Evolutionary conservation across 64 coral and sea anemone species (phyloP).

Genomic region (Pocillopora damicornis): DNA sequence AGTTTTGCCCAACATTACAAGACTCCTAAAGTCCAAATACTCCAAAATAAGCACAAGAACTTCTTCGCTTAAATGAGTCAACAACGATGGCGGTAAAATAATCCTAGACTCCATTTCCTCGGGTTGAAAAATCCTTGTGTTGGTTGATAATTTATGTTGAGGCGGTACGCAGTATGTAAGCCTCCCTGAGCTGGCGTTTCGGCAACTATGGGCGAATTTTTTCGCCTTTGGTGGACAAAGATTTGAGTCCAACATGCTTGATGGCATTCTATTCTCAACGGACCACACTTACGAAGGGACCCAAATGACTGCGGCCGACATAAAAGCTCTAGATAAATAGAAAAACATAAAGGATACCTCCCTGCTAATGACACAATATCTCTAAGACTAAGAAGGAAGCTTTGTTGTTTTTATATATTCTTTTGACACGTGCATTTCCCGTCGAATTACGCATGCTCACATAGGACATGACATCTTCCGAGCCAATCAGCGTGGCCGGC

Average conservation of each 20-base stretch:
- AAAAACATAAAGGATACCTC: conserved; percentile 87
- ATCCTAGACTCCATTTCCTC: conserved; percentile 93
- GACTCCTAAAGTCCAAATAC: conserved; percentile 96
- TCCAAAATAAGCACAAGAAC: conserved; percentile 99
- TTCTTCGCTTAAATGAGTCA: conserved; percentile 98
- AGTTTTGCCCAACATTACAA: conserved; percentile 98
- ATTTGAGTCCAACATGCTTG: conserved; percentile 91
- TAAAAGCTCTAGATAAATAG: conserved; percentile 99
- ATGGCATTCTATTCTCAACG: conserved; percentile 65
- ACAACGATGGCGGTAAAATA: conserved; percentile 93
- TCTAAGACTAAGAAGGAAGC: conserved; percentile 96
- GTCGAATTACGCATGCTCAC: conserved; percentile 83
- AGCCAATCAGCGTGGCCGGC: conserved; percentile 92
- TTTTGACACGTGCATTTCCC: conserved; percentile 99
- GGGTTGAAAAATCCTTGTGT: conserved; percentile 96
- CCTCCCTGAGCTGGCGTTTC: conserved; percentile 38
- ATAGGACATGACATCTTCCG: conserved; percentile 59
- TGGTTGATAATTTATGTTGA: conserved; percentile 85
- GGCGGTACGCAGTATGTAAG: conserved; percentile 64
- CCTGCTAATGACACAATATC: conserved; percentile 99
- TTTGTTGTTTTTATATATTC: conserved; percentile 99
- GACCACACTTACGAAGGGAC: conserved; percentile 64
- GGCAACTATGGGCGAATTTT: conserved; percentile 71
- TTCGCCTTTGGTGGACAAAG: conserved; percentile 80
- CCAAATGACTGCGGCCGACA: conserved; percentile 86